Percentiles rank a stretch among this genome's conserved stretches.
These are phyloP conservation scores for Bellardia bayeri DNA, from an alignment of 2,888 invertebrate genomes.

Conservation along the genomic window DNA sequence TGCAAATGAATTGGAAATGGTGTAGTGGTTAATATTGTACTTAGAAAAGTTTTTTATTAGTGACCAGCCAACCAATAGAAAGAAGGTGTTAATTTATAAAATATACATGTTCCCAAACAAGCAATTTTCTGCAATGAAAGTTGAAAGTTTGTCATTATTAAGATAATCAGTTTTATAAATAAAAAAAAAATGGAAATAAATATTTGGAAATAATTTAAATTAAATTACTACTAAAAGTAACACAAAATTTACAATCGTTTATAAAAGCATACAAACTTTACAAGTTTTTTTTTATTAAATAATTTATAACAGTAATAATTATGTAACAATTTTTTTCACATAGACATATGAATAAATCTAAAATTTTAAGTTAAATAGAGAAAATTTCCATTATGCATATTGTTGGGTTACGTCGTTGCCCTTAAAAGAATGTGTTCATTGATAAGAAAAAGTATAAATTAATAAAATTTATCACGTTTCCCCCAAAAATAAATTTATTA, in stretches of 20 bases:
- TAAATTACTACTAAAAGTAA: constrained; percentile 20
- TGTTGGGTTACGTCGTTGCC: neutral
- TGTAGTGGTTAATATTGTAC: too few relatives aligned
- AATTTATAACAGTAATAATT: neutral
- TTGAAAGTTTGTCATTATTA: constrained; percentile 63
- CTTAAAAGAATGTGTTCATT: constrained; percentile 26
- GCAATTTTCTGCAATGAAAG: constrained; percentile 47
- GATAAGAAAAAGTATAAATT: constrained; percentile 3
- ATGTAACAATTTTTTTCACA: constrained; percentile 17
- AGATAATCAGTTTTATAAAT: constrained; percentile 44
- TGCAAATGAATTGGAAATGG: too few relatives aligned
- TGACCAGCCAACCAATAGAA: constrained; percentile 25
- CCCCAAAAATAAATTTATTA: neutral
- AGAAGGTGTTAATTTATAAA: constrained; percentile 58
- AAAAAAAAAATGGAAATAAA: constrained; percentile 6
- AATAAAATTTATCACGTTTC: constrained; percentile 17
- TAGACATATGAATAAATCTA: neutral
- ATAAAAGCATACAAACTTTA: neutral
- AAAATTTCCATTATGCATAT: constrained; percentile 18
- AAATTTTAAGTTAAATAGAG: neutral
- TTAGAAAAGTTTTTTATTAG: too few relatives aligned
- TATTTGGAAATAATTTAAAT: constrained; percentile 22
- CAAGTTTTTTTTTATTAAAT: constrained; percentile 5
- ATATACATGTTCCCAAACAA: constrained; percentile 36
- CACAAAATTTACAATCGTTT: neutral